Evolutionary conservation across 2,888 invertebrate species (phyloP).

Genomic region (Nephrotoma flavescens): DNA sequence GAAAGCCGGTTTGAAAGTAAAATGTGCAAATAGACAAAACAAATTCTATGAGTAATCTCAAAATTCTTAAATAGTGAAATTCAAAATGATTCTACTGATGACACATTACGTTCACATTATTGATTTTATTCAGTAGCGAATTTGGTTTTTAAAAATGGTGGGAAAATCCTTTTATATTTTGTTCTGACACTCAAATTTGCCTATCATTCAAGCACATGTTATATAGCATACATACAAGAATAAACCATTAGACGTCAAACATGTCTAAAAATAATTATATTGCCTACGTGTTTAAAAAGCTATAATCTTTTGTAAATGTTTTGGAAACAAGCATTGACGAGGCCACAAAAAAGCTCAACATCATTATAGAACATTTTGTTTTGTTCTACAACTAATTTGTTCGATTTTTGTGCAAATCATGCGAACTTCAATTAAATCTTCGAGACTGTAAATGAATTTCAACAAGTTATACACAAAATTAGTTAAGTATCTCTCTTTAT

Average conservation of each 20-base stretch:
- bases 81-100: not conserved
- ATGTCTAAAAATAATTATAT: not conserved
- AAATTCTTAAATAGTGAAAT: not conserved
- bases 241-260: not conserved
- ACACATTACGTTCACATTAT: too few species aligned
- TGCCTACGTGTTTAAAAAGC: not conserved
- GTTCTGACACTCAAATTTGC: not conserved
- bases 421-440: not conserved
- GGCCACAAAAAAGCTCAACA: not conserved
- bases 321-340: not conserved
- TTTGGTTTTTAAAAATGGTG: not conserved
- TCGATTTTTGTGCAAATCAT: not conserved
- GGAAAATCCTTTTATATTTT: not conserved
- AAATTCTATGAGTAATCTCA: not conserved
- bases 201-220: not conserved
- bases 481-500: too few species aligned
- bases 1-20: not conserved
- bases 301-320: not conserved
- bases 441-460: not conserved
- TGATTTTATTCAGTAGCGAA: not conserved
- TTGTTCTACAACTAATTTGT: not conserved
- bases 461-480: not conserved
- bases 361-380: not conserved
- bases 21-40: not conserved
- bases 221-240: not conserved